These are phyloP conservation scores for Macrosiphum euphorbiae DNA, from an alignment of 2,888 invertebrate species.

Conservation along the genomic window DNA sequence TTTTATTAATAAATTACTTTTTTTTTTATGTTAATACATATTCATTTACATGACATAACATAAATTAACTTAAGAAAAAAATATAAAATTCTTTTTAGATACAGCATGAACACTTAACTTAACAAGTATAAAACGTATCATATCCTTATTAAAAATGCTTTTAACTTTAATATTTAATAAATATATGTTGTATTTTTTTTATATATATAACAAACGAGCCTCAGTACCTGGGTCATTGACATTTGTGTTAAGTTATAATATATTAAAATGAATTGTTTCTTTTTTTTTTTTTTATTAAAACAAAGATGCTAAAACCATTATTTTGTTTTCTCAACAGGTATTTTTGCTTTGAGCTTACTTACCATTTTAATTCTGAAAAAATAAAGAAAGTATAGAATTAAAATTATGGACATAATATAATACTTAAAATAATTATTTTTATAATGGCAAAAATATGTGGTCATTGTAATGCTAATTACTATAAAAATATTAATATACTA, in stretches of 20 bases:
- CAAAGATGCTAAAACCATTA: neutral
- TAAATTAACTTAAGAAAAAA: neutral
- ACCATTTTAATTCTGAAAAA: constrained; percentile 43
- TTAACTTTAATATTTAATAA: neutral
- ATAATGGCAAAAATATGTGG: neutral
- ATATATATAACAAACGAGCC: neutral
- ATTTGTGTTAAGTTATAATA: neutral
- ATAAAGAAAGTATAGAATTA: neutral
- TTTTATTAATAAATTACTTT: neutral
- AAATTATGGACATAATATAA: neutral
- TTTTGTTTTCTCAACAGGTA: neutral
- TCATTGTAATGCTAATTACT: neutral
- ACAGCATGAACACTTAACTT: constrained; percentile 1
- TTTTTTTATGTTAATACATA: constrained; percentile 1
- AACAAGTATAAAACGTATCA: neutral
- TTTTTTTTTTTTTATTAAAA: neutral
- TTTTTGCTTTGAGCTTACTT: constrained; percentile 29
- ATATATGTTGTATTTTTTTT: neutral
- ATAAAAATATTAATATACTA: neutral
- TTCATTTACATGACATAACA: neutral
- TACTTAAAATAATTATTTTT: neutral
- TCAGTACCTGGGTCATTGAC: neutral
- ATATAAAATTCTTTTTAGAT: neutral
- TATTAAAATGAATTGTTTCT: neutral
- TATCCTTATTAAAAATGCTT: neutral